Conservation (phyloP, 2,797 vertebrate genomes). For the Argyrosomus regius region DNA sequence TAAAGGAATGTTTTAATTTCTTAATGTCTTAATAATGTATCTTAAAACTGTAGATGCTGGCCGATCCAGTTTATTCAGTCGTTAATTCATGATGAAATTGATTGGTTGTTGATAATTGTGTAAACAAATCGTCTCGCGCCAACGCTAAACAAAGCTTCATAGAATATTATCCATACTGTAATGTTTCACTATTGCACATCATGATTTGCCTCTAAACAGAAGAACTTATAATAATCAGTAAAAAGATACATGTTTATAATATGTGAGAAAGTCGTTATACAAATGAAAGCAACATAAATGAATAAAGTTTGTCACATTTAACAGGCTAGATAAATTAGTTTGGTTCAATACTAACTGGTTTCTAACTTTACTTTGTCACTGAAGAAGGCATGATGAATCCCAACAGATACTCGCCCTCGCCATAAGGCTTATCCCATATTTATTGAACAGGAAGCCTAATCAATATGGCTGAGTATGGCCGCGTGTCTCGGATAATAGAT, state of each 20-base stretch:
- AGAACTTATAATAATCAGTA: neutral
- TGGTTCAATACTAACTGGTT: too few relatives aligned
- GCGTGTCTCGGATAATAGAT: slow-evolving; percentile 65
- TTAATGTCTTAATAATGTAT: neutral
- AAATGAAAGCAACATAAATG: slow-evolving; percentile 5
- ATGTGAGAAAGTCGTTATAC: neutral
- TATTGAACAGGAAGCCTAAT: slow-evolving; percentile 81
- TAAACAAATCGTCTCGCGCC: too few relatives aligned
- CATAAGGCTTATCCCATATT: slow-evolving; percentile 79
- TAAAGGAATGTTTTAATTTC: neutral
- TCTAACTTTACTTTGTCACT: neutral
- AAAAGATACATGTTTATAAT: neutral
- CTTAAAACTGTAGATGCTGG: neutral
- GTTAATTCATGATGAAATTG: too few relatives aligned
- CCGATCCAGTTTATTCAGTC: neutral
- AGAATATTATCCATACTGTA: neutral
- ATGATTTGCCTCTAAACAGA: neutral
- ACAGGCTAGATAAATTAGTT: neutral
- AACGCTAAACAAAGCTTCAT: too few relatives aligned
- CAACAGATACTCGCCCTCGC: neutral
- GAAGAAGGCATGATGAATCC: slow-evolving; percentile 10
- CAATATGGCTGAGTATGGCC: slow-evolving; percentile 80
- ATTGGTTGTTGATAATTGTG: too few relatives aligned
- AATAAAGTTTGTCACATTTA: neutral
- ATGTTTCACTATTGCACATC: neutral